These are phyloP conservation scores for Panagrolaimus sp. DNA, from an alignment of 1,140 invertebrate genomes.

Conservation along the genomic window DNA sequence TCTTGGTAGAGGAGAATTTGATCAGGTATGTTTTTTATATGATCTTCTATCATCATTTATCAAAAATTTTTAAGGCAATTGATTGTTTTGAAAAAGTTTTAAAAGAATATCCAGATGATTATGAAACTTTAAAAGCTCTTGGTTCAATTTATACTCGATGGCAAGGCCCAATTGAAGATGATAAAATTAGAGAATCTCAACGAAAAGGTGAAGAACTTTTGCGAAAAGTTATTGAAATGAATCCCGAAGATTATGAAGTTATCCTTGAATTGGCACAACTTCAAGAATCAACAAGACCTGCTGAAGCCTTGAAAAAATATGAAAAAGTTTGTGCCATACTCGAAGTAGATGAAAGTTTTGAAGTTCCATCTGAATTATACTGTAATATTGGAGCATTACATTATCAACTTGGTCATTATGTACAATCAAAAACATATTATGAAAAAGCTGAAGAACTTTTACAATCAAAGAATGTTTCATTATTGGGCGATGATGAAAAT, in stretches of 20 bases:
- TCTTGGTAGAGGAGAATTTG: constrained; percentile 2
- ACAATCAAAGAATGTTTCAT: not conserved
- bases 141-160: constrained; percentile 9
- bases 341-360: not conserved
- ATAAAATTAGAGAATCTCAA: not conserved
- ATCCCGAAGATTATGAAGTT: constrained; percentile 7
- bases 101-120: not conserved
- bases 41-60: no score
- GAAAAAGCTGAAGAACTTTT: constrained; percentile 3
- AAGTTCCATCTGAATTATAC: not conserved
- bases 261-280: not conserved
- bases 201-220: not conserved
- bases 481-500: not conserved
- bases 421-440: not conserved
- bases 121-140: constrained; percentile 1
- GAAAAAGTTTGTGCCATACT: not conserved
- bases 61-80: not conserved
- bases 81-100: not conserved
- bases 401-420: not conserved
- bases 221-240: not conserved
- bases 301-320: not conserved
- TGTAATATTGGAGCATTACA: not conserved
- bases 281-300: not conserved
- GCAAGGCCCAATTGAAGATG: constrained; percentile 5
- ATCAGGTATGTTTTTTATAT: not conserved